Evolutionary conservation across 2,888 invertebrate genomes (phyloP).

Genomic region (Myopa tessellatipennis): DNA sequence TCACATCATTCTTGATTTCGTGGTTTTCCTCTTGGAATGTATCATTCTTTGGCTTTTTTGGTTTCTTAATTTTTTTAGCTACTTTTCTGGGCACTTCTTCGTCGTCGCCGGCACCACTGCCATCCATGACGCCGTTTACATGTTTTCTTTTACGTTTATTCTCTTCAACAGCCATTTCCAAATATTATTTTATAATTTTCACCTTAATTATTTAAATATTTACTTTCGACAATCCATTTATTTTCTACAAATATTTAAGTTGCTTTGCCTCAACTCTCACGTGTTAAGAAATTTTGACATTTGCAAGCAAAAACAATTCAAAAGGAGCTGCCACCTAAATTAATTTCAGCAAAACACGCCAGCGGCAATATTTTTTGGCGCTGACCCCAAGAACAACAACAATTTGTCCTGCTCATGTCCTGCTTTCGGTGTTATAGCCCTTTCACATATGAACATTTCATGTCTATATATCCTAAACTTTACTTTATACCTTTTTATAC

Average conservation of each 20-base stretch:
- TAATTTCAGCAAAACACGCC: background rate
- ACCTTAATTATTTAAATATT: constrained; percentile 1
- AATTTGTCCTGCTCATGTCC: too few relatives aligned
- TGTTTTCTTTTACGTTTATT: constrained; percentile 61
- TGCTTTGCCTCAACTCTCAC: background rate
- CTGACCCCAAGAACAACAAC: background rate
- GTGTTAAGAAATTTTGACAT: constrained; percentile 29
- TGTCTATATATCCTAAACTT: too few relatives aligned
- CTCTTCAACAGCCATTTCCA: constrained; percentile 59
- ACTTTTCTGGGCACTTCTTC: constrained; percentile 58
- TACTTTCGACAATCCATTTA: background rate
- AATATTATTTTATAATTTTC: background rate
- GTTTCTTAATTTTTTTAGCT: constrained; percentile 53
- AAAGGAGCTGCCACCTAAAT: constrained; percentile 19
- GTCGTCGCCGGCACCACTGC: constrained; percentile 42
- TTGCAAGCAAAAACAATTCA: constrained; percentile 15
- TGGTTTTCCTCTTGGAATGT: constrained; percentile 38
- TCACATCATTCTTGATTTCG: background rate
- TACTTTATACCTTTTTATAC: too few relatives aligned
- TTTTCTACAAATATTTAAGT: background rate
- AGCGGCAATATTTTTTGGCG: too few relatives aligned
- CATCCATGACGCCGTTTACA: constrained; percentile 39
- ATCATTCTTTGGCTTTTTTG: constrained; percentile 41
- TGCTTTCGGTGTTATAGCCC: too few relatives aligned
- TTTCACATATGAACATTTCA: too few relatives aligned